Conservation (phyloP, 2,113 vertebrate species). For the Archocentrus centrarchus region DNA sequence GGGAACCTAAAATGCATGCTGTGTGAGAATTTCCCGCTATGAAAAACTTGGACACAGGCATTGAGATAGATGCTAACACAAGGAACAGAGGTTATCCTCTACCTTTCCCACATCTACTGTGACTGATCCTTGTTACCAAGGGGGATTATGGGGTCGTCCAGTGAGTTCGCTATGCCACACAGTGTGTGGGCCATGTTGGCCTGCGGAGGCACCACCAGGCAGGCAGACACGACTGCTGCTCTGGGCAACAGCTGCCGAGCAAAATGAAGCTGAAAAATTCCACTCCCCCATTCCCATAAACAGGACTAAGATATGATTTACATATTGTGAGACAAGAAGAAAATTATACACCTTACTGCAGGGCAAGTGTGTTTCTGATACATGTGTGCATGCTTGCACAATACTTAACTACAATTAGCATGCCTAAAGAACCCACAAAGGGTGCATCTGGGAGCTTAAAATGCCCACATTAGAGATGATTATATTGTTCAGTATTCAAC, state of each 20-base stretch:
- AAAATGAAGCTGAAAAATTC: slow-evolving; percentile 52
- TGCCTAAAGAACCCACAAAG: not conserved
- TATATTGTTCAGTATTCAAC: not conserved
- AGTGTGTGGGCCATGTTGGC: slow-evolving; percentile 61
- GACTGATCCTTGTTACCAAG: slow-evolving; percentile 48
- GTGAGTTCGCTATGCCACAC: slow-evolving; percentile 16
- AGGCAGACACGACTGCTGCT: slow-evolving; percentile 47
- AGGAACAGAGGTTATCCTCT: slow-evolving; percentile 52
- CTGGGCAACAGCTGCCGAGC: slow-evolving; percentile 58
- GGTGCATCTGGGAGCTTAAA: not conserved
- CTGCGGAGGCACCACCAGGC: slow-evolving; percentile 30
- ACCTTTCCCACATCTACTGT: slow-evolving; percentile 39
- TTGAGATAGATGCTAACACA: slow-evolving; percentile 9
- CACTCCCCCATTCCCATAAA: slow-evolving; percentile 45
- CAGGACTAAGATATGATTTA: slow-evolving; percentile 41
- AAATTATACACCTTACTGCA: slow-evolving; percentile 23
- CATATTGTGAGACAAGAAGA: slow-evolving; percentile 10
- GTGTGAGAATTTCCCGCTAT: not conserved
- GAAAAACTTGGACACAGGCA: not conserved
- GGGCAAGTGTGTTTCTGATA: not conserved
- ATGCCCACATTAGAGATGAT: not conserved
- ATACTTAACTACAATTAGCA: not conserved
- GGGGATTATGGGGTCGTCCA: slow-evolving; percentile 33
- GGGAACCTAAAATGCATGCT: not conserved
- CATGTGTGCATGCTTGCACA: not conserved